Evolutionary conservation across 2,797 vertebrate genomes (phyloP), one percentile per base, ranked within the genome.

Genomic region (Strix occidentalis): DNA sequence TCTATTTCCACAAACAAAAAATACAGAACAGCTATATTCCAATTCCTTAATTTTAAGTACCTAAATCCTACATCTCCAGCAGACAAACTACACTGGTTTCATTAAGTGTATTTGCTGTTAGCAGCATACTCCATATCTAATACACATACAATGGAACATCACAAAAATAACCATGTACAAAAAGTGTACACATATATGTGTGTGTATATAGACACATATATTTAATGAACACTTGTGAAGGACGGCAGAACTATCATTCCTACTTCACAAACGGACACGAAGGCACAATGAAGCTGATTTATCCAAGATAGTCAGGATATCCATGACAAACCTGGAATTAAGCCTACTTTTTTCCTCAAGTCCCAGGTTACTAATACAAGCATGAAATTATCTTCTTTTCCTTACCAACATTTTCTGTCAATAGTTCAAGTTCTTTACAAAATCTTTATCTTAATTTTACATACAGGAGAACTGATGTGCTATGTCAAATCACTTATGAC

Each of bases 1-100:
- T 96, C 63, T 95, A 78, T 95, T 97, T 97, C 90, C 79, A 98
- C 39, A 87, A 97, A 97, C 86, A 97, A 95, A 97, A 93, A 97
- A 88, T 82, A 86, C 66, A 56, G 94, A 97, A 97, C 85, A 78
- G 91, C 90, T 89, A 89, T 29, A 35, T 70, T 95, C 46, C 64
- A 96, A 71, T 94, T 95, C 91, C 82, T 96, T 94, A 81, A 96
- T 91, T 91, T 97, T 96, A 94, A 87, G 16, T 37, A 53, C 8
- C 8, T 66, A 60, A 66, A 77, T 29, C 10, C 37, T 66, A 0
- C 19, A 50, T 7, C 18, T 87, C 48, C 61, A 86, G 46, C 7
- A 35, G 41, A 60, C 61, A 83, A 78, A 78, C 33, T 18, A 8
- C 54, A 37, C 2, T 29, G 20, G 33, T 88, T 87, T 64, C n/a